These are phyloP conservation scores for Potorous gilbertii DNA, from an alignment of 2,797 vertebrate genomes.

Conservation along the genomic window DNA sequence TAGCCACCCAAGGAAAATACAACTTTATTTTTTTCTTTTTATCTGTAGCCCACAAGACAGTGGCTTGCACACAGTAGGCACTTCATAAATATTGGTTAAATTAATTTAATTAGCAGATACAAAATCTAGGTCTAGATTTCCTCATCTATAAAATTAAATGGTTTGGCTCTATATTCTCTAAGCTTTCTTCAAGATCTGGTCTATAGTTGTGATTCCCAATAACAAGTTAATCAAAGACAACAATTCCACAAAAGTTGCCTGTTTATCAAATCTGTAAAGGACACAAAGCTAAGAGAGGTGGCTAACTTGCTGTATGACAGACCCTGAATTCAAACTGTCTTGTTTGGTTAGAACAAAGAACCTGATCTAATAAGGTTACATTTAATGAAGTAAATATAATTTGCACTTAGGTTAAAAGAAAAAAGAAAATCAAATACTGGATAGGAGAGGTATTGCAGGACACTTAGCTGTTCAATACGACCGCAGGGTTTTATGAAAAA, in stretches of 20 bases:
- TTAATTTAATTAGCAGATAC: conserved; percentile 35
- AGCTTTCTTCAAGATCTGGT: not conserved
- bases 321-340: not conserved
- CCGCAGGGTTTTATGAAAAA: not conserved
- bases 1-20: not conserved
- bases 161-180: not conserved
- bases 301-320: not conserved
- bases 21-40: not conserved
- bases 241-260: not conserved
- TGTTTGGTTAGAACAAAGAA: not conserved
- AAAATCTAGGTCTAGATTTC: not conserved
- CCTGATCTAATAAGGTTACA: not conserved
- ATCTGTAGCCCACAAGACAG: not conserved
- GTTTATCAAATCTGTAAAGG: not conserved
- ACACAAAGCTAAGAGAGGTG: not conserved
- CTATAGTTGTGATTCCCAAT: not conserved
- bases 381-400: not conserved
- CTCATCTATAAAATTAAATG: not conserved
- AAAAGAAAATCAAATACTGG: not conserved
- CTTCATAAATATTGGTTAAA: not conserved
- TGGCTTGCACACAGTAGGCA: not conserved
- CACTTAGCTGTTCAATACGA: not conserved
- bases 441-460: not conserved
- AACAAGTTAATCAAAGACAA: not conserved
- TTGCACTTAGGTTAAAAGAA: not conserved